These are phyloP conservation scores for Branchinecta lindahli DNA, from an alignment of 1,140 invertebrate genomes.

Conservation along the genomic window DNA sequence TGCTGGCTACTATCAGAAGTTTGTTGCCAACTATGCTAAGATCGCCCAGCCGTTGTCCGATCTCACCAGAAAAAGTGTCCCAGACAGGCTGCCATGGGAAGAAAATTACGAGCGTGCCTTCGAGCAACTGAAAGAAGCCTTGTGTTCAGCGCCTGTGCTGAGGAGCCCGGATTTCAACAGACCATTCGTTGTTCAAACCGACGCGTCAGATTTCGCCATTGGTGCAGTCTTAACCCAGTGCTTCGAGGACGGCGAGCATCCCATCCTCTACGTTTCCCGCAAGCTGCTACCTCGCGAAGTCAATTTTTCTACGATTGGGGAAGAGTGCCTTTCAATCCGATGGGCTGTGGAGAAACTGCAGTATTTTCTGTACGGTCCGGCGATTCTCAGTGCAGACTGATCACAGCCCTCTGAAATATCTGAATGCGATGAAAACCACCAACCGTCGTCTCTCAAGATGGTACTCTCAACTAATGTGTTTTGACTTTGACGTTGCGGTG, in stretches of 20 bases:
- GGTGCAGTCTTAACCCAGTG: slow-evolving; percentile 29
- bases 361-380: slow-evolving; percentile 23
- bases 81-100: too few species aligned
- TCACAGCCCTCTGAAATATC: too few species aligned
- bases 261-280: slow-evolving; percentile 29
- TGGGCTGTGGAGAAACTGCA: slow-evolving; percentile 24
- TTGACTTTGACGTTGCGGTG: too few species aligned
- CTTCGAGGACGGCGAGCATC: slow-evolving; percentile 23
- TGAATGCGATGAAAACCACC: too few species aligned
- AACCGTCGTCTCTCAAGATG: too few species aligned
- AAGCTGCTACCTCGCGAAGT: slow-evolving; percentile 23
- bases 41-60: slow-evolving; percentile 21
- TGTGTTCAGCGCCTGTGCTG: slow-evolving; percentile 22
- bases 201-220: slow-evolving; percentile 28
- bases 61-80: slow-evolving; percentile 20
- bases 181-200: slow-evolving; percentile 26
- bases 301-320: slow-evolving; percentile 26
- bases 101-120: slow-evolving; percentile 9
- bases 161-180: slow-evolving; percentile 25
- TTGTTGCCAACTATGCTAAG: slow-evolving; percentile 23
- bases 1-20: slow-evolving; percentile 18
- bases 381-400: slow-evolving; percentile 19
- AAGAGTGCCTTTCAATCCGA: slow-evolving; percentile 24
- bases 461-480: too few species aligned
- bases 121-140: slow-evolving; percentile 21